Conservation (phyloP, 2,113 vertebrate genomes). For the Hippocampus guttulatus region DNA sequence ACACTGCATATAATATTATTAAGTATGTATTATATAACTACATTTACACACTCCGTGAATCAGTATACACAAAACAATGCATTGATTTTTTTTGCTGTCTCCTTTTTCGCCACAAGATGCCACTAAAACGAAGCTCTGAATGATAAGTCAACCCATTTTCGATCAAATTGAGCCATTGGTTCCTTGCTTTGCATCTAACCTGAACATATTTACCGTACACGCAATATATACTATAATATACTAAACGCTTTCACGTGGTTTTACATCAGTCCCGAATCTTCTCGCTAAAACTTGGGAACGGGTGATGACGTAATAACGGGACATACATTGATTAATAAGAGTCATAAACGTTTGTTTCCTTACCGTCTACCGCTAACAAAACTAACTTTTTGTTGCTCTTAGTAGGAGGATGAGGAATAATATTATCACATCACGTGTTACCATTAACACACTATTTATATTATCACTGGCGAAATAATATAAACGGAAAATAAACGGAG, state of each 20-base stretch:
- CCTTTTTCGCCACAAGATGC: neutral
- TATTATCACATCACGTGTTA: neutral
- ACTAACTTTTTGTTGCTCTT: neutral
- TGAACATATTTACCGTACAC: too few species aligned
- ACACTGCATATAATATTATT: too few species aligned
- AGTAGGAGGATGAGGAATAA: neutral
- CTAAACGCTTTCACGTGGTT: neutral
- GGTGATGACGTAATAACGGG: neutral
- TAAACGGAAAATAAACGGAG: neutral
- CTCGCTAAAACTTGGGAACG: neutral
- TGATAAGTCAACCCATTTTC: neutral
- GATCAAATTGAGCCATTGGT: neutral
- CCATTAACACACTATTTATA: too few species aligned
- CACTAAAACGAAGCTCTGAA: neutral
- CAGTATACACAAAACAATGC: neutral
- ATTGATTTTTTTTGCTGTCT: neutral
- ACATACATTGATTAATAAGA: neutral
- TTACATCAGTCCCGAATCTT: neutral
- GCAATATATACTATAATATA: too few species aligned
- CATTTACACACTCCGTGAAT: neutral
- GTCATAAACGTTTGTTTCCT: neutral
- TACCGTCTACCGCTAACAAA: neutral
- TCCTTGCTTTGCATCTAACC: neutral
- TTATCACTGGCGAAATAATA: too few species aligned
- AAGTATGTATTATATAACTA: too few species aligned